These are phyloP conservation scores for Arrhopalites spinosus DNA, from an alignment of 2,888 invertebrate genomes.

Conservation along the genomic window DNA sequence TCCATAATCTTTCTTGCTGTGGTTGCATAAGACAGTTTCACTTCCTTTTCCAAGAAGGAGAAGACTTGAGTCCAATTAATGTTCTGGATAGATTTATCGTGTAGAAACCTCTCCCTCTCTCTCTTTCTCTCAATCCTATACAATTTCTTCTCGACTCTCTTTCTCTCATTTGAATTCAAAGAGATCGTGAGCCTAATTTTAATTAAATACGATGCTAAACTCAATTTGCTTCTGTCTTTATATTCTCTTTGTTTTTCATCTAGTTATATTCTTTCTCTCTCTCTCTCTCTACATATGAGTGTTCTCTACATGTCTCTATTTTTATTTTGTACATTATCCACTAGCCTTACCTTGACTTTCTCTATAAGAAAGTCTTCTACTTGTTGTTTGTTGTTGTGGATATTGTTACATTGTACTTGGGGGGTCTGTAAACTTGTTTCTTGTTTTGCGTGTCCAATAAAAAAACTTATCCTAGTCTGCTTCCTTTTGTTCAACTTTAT, in stretches of 20 bases:
- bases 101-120: too few relatives aligned
- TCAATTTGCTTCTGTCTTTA: slow-evolving; percentile 50
- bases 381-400: too few relatives aligned
- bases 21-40: slow-evolving; percentile 42
- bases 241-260: not conserved
- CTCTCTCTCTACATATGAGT: slow-evolving; percentile 16
- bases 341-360: too few relatives aligned
- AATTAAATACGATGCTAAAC: slow-evolving; percentile 54
- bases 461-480: not conserved
- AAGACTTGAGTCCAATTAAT: slow-evolving; percentile 38
- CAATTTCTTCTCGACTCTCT: slow-evolving; percentile 8
- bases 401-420: too few relatives aligned
- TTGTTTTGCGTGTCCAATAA: not conserved
- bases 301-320: not conserved
- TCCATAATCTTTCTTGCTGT: slow-evolving; percentile 41
- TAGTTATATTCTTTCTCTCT: slow-evolving; percentile 12
- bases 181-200: slow-evolving; percentile 54
- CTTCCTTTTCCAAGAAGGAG: slow-evolving; percentile 24
- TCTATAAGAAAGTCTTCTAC: too few relatives aligned
- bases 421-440: not conserved
- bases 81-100: slow-evolving; percentile 34
- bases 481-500: not conserved
- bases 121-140: slow-evolving; percentile 2
- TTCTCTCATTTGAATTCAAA: slow-evolving; percentile 46
- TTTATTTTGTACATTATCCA: not conserved